Percentiles rank a stretch among this genome's conserved stretches.
Evolutionary conservation across 2,888 invertebrate genomes (phyloP).

Genomic region (Drosophila niveifrons): DNA sequence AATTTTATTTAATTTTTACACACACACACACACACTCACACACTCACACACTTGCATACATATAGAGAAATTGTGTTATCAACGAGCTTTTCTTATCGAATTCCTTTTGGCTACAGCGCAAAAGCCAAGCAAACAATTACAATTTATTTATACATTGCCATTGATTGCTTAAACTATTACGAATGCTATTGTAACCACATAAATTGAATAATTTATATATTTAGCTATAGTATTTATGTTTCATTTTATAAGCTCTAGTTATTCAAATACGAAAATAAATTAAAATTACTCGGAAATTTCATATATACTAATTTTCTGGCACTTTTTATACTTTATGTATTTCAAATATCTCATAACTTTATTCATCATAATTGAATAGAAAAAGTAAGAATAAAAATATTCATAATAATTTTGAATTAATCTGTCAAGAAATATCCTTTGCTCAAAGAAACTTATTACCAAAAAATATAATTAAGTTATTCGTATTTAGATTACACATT

Average conservation of each 20-base stretch:
- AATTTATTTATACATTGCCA: constrained; percentile 8
- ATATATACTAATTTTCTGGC: too few relatives aligned
- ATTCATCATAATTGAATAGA: too few relatives aligned
- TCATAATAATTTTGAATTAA: too few relatives aligned
- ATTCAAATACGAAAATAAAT: not conserved
- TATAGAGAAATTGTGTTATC: constrained; percentile 27
- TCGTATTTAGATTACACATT: too few relatives aligned
- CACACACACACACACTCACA: constrained; percentile 63
- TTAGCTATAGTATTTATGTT: not conserved
- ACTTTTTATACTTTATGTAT: too few relatives aligned
- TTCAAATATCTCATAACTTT: too few relatives aligned
- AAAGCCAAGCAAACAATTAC: not conserved
- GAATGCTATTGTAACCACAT: not conserved
- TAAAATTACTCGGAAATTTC: too few relatives aligned
- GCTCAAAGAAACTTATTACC: too few relatives aligned
- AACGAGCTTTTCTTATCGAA: constrained; percentile 22
- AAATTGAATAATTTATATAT: not conserved
- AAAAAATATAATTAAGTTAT: too few relatives aligned
- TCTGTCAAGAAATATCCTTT: too few relatives aligned
- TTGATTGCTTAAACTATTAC: not conserved
- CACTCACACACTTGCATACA: constrained; percentile 40
- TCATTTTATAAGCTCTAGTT: not conserved
- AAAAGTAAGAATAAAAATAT: too few relatives aligned
- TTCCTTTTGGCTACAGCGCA: constrained; percentile 2
- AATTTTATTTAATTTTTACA: constrained; percentile 80